Evolutionary conservation across 2,113 vertebrate species (phyloP).

Genomic region (Corydoras sp.): DNA sequence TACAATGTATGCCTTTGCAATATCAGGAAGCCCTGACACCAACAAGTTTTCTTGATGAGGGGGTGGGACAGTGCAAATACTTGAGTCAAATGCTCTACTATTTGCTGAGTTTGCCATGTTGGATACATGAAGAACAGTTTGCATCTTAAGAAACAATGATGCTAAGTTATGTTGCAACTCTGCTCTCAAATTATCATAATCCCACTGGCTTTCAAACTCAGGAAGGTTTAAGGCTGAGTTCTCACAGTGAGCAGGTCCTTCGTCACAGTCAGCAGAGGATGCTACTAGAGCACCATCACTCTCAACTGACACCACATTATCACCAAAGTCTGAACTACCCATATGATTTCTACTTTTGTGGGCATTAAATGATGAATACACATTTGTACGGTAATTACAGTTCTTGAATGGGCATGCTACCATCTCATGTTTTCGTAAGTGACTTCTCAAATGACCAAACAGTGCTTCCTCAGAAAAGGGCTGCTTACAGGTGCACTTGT

Average conservation of each 20-base stretch:
- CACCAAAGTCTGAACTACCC: constrained; percentile 29
- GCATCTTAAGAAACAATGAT: constrained; percentile 38
- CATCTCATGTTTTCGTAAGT: constrained; percentile 34
- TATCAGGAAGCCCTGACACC: constrained; percentile 28
- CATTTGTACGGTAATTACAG: constrained; percentile 33
- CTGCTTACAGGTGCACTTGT: constrained; percentile 27
- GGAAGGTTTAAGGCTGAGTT: neutral
- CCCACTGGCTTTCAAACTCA: constrained; percentile 22
- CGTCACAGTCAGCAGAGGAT: neutral
- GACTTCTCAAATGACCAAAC: constrained; percentile 31
- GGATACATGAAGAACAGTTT: constrained; percentile 35
- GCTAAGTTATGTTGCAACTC: constrained; percentile 30
- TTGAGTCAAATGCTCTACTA: constrained; percentile 20
- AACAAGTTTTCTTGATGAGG: constrained; percentile 27
- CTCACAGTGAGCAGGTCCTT: constrained; percentile 25
- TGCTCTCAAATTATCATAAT: constrained; percentile 7
- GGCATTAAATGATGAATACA: constrained; percentile 38
- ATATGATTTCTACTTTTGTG: constrained; percentile 45
- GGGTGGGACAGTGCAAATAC: constrained; percentile 29
- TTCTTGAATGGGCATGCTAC: constrained; percentile 32
- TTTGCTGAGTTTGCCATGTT: constrained; percentile 32
- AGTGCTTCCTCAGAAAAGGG: constrained; percentile 22
- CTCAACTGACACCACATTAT: constrained; percentile 8
- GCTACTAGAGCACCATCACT: constrained; percentile 1
- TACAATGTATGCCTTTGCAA: constrained; percentile 18